Evolutionary conservation across 2,797 vertebrate species (phyloP).

Genomic region (Telmatherina bonti): DNA sequence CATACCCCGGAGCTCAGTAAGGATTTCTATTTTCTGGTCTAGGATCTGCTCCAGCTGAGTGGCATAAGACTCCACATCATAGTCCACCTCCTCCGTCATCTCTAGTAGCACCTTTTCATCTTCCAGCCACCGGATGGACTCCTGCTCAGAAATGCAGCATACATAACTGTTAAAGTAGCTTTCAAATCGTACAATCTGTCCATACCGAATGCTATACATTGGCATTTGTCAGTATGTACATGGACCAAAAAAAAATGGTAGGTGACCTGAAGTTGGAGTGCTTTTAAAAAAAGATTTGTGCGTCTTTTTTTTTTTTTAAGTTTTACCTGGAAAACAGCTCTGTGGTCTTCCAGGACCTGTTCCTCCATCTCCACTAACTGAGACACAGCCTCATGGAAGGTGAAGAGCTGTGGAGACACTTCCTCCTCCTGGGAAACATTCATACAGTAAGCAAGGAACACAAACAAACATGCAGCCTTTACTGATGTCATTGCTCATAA

Average conservation of each 20-base stretch:
- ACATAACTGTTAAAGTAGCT: background rate
- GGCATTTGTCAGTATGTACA: background rate
- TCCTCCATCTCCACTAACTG: conserved; percentile 99
- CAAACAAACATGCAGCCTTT: background rate
- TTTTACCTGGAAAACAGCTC: conserved; percentile 94
- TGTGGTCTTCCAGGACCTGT: conserved; percentile 96
- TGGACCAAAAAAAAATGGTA: background rate
- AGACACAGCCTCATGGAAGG: conserved; percentile 97
- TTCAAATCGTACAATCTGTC: background rate
- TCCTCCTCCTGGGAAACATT: conserved; percentile 90
- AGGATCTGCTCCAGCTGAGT: conserved; percentile 97
- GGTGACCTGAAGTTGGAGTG: background rate
- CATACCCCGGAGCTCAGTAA: conserved; percentile 93
- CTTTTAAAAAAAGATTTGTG: background rate
- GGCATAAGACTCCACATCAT: conserved; percentile 95
- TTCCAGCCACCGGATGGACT: conserved; percentile 96
- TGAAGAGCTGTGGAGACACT: conserved; percentile 96
- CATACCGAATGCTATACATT: background rate
- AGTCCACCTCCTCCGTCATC: conserved; percentile 99
- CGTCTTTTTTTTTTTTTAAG: background rate
- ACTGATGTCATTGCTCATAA: background rate
- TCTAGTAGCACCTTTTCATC: conserved; percentile 95
- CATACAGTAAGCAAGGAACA: conserved; percentile 1
- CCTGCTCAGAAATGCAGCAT: conserved; percentile 78
- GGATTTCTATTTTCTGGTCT: conserved; percentile 96